Evolutionary conservation across 2,888 invertebrate genomes (phyloP), one percentile per base, ranked within the genome.

Genomic region (Callyntrura guangdongensis): DNA sequence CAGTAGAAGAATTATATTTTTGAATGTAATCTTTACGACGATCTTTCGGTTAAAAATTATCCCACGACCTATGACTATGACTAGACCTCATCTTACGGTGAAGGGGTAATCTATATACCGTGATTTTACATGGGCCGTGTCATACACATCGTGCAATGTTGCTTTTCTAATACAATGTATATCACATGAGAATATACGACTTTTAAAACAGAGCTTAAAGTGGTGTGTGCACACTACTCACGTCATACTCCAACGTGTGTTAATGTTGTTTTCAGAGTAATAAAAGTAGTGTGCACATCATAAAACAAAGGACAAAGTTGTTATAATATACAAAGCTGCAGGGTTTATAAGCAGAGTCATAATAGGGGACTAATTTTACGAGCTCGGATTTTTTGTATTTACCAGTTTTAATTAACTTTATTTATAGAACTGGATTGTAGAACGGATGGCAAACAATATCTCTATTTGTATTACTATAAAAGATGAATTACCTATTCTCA

Each of bases 11-110:
- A 20, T 53, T 79, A n/a, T 45, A 25, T 59, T 59, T 61, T 20
- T 36, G 36, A 81, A 27, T 79, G 67, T 79, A 86, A 86, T 86
- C 86, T 64, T 64, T 79, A 86, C 79, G 17, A 79, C 79, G 17
- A 86, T 86, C 77, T 86, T 49, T 86, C 67, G 79, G 79, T 86
- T 79, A 53, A 79, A 86, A 86, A 86, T 67, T 86, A 86, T 86
- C 86, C 67, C 86, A 86, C 86, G 86, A 79, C 49, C 64, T 36
- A 36, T 84, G 72, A 72, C 69, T 17, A 69, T n/a, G 20, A 53
- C 74, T 36, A 36, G 36, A 36, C 3, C 59, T 59, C 53, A 2
- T 53, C 12, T 53, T 53, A 12, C 6, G 36, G 3, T 36, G 3
- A 36, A 36, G 36, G 2, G 36, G 36, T 36, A 36, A 36, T 36